A percentile compares a stretch with the other conserved stretches of the same genome.
These are phyloP conservation scores for Pyxicephalus adspersus DNA, from an alignment of 2,113 vertebrate species.

Conservation along the genomic window DNA sequence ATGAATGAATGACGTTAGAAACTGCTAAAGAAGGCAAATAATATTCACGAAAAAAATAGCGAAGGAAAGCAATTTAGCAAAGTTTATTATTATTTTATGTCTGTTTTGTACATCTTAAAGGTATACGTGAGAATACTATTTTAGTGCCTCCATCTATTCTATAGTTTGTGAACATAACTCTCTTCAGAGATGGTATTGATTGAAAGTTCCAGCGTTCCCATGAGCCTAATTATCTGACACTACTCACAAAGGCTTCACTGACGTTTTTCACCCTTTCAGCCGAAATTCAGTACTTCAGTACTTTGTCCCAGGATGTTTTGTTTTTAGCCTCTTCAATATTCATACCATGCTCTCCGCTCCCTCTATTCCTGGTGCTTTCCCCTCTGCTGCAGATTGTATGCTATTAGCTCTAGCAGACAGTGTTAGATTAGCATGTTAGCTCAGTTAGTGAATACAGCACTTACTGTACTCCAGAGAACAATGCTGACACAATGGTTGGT, in stretches of 20 bases:
- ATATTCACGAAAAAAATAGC: no score
- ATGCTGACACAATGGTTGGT: conserved; percentile 34
- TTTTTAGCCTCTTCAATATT: not conserved
- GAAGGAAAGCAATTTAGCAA: no score
- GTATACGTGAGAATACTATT: conserved; percentile 6
- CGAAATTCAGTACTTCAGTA: conserved; percentile 1
- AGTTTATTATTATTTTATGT: no score
- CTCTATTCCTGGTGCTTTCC: conserved; percentile 1
- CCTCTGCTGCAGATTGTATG: not conserved
- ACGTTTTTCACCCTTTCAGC: conserved; percentile 16
- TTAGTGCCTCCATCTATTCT: not conserved
- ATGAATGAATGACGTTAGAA: no score
- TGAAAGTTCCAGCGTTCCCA: conserved; percentile 22
- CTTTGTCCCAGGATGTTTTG: conserved; percentile 2
- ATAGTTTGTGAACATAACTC: conserved; percentile 29
- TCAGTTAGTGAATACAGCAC: conserved; percentile 12
- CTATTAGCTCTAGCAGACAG: not conserved
- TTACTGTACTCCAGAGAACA: conserved; percentile 35
- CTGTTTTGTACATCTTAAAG: not conserved
- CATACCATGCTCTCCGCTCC: conserved; percentile 1
- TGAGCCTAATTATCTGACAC: conserved; percentile 35
- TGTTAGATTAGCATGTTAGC: conserved; percentile 21
- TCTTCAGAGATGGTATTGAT: conserved; percentile 20
- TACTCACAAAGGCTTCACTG: conserved; percentile 6
- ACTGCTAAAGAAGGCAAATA: no score